Percentiles rank a stretch among this genome's conserved stretches.
Evolutionary conservation across 2,113 vertebrate species (phyloP).

Genomic region (Cyprinus carpio): DNA sequence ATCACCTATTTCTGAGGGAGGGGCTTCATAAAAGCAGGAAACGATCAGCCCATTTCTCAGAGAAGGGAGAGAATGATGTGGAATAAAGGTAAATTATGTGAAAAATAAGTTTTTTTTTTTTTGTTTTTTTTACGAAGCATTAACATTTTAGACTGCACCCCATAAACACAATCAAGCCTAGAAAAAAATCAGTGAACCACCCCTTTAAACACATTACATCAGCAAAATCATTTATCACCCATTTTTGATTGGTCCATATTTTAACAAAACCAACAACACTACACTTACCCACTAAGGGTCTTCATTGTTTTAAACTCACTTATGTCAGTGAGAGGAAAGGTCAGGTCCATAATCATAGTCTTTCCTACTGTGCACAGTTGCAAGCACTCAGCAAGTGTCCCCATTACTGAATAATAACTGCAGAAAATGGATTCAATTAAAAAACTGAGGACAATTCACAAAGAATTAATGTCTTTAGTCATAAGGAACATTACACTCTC

Average conservation of each 20-base stretch:
- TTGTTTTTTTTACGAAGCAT: too few relatives aligned
- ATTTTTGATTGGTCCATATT: not conserved
- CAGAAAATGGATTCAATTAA: slow-evolving; percentile 36
- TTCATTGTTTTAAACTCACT: slow-evolving; percentile 30
- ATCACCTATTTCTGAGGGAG: too few relatives aligned
- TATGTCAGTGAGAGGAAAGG: slow-evolving; percentile 33
- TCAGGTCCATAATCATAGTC: slow-evolving; percentile 23
- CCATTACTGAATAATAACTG: slow-evolving; percentile 27
- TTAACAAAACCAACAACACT: not conserved
- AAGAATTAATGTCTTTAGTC: not conserved
- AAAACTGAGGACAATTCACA: not conserved
- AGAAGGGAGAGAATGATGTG: too few relatives aligned
- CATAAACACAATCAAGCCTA: too few relatives aligned
- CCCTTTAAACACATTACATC: not conserved
- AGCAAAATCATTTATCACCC: slow-evolving; percentile 17
- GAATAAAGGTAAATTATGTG: too few relatives aligned
- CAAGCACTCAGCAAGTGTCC: slow-evolving; percentile 9
- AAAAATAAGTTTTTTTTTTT: too few relatives aligned
- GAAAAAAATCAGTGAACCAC: too few relatives aligned
- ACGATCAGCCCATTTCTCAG: too few relatives aligned
- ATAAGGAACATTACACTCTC: not conserved
- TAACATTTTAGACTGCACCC: too few relatives aligned
- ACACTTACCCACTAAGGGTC: not conserved
- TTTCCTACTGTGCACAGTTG: slow-evolving; percentile 18
- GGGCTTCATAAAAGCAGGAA: too few relatives aligned